phyloP scores from a whole-genome alignment of 2,797 vertebrate species.

The Crocodylus rhombifer region DNA sequence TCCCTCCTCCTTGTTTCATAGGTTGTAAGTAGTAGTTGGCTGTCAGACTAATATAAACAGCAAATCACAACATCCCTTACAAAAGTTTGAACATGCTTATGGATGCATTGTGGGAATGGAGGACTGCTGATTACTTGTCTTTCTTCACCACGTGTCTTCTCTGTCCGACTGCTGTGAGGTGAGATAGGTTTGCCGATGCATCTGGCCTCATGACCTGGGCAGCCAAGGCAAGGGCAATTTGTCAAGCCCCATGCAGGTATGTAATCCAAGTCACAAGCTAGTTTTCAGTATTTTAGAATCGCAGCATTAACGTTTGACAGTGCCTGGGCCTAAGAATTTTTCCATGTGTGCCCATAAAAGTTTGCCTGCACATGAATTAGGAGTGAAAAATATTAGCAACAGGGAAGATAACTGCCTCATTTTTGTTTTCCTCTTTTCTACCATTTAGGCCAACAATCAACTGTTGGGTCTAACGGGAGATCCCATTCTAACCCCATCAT shows the following conservation, averaged over 20 bases:
- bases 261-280: background rate
- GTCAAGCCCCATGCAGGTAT: background rate
- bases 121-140: background rate
- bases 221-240: too few relatives aligned
- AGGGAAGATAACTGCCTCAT: background rate
- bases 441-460: background rate
- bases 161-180: background rate
- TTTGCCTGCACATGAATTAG: background rate
- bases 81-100: background rate
- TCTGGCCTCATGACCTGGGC: background rate
- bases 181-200: background rate
- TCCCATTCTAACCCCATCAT: too few relatives aligned
- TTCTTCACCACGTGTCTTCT: background rate
- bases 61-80: background rate
- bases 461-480: background rate
- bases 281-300: background rate
- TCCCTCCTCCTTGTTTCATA: background rate
- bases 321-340: background rate
- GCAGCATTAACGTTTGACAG: background rate
- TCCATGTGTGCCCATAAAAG: background rate
- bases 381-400: background rate
- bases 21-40: background rate
- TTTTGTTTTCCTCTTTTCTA: background rate
- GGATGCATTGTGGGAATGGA: too few relatives aligned
- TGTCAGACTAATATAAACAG: background rate